Percentiles rank a stretch among this genome's conserved stretches.
These are phyloP conservation scores for Brotogeris chrysoptera DNA, from an alignment of 2,797 vertebrate species.

Conservation along the genomic window DNA sequence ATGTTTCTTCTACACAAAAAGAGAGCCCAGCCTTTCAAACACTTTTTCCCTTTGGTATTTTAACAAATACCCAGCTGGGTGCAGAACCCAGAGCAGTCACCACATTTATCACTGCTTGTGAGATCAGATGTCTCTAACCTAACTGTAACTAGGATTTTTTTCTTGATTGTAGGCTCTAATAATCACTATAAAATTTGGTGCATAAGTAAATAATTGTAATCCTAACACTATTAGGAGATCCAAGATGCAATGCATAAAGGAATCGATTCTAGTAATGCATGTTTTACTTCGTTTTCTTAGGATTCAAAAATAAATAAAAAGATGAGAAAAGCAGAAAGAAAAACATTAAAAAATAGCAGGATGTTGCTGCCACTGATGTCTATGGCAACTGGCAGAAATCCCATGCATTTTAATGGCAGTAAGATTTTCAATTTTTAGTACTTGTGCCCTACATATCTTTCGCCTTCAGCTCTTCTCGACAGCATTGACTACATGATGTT, in stretches of 20 bases:
- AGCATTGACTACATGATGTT: constrained; percentile 47
- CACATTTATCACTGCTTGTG: neutral
- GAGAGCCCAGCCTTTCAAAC: neutral
- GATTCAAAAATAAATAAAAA: constrained; percentile 37
- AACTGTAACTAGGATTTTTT: neutral
- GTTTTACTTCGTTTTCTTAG: neutral
- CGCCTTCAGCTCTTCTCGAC: constrained; percentile 35
- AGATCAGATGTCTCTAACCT: neutral
- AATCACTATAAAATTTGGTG: neutral
- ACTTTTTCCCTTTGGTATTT: neutral
- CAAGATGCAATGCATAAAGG: neutral
- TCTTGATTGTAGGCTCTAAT: neutral
- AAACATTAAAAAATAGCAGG: constrained; percentile 18
- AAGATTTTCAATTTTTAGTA: constrained; percentile 62
- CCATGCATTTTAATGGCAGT: constrained; percentile 51
- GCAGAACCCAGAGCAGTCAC: neutral
- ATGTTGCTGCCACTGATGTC: constrained; percentile 55
- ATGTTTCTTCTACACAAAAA: neutral
- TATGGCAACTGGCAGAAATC: constrained; percentile 61
- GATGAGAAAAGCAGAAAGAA: constrained; percentile 5
- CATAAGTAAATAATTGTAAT: neutral
- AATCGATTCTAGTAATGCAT: neutral
- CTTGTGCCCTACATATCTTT: constrained; percentile 64
- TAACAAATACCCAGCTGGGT: neutral
- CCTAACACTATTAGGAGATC: neutral